These are phyloP conservation scores for Melanostoma mellinum DNA, from an alignment of 2,888 invertebrate genomes.

Conservation along the genomic window DNA sequence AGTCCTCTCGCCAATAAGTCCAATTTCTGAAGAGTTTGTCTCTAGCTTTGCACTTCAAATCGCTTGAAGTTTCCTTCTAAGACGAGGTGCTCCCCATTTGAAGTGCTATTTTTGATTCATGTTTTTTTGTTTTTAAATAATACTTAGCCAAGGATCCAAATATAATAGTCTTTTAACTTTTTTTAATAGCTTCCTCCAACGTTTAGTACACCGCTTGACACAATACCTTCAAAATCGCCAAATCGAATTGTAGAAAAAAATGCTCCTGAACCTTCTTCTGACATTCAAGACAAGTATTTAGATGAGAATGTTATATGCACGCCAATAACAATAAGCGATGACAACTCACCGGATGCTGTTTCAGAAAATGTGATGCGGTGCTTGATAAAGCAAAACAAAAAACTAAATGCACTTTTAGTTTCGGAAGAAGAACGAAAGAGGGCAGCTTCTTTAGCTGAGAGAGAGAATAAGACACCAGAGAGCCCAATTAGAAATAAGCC, in stretches of 20 bases:
- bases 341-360: conserved; percentile 3
- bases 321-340: conserved; percentile 45
- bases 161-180: too few species aligned
- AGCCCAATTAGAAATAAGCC: too few species aligned
- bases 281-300: not conserved
- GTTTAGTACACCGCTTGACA: not conserved
- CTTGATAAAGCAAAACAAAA: conserved; percentile 35
- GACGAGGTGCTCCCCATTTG: too few species aligned
- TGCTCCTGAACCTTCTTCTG: not conserved
- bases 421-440: not conserved
- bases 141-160: too few species aligned
- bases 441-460: not conserved
- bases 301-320: conserved; percentile 15
- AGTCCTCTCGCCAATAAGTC: too few species aligned
- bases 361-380: conserved; percentile 13
- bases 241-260: not conserved
- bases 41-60: too few species aligned
- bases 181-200: too few species aligned
- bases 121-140: too few species aligned
- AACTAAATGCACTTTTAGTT: conserved; percentile 8
- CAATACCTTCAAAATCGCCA: not conserved
- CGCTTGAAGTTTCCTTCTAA: too few species aligned
- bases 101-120: too few species aligned
- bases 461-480: not conserved
- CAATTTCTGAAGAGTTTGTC: too few species aligned